A percentile compares a stretch with the other conserved stretches of the same genome.
Evolutionary conservation across 2,888 invertebrate genomes (phyloP).

Genomic region (Zelleria hepariella): DNA sequence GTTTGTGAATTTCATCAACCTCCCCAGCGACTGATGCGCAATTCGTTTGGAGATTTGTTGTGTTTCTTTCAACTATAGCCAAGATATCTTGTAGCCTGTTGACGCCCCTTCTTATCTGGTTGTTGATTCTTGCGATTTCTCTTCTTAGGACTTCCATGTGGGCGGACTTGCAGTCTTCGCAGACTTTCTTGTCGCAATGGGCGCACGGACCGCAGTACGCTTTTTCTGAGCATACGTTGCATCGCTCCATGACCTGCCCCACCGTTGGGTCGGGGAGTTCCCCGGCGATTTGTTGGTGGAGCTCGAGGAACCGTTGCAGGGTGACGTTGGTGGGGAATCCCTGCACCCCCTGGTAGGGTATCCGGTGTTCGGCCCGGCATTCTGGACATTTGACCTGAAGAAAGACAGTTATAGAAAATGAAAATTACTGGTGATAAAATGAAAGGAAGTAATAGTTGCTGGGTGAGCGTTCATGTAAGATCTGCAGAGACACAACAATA

Average conservation of each 20-base stretch:
- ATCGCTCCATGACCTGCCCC: conserved; percentile 93
- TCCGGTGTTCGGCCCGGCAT: conserved; percentile 96
- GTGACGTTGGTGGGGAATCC: conserved; percentile 98
- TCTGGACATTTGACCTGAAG: conserved; percentile 95
- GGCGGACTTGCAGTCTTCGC: conserved; percentile 95
- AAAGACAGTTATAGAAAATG: background rate
- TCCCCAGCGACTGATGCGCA: conserved; percentile 92
- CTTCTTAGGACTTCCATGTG: conserved; percentile 96
- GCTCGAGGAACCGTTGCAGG: conserved; percentile 92
- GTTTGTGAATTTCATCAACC: conserved; percentile 92
- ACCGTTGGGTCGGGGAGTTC: conserved; percentile 92
- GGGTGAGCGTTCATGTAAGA: too few species aligned
- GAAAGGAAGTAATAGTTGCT: too few species aligned
- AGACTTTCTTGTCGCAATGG: conserved; percentile 98
- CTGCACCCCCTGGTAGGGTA: conserved; percentile 94
- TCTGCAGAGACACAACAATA: too few species aligned
- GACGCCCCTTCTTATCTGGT: conserved; percentile 89
- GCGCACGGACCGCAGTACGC: conserved; percentile 90
- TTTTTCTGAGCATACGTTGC: conserved; percentile 94
- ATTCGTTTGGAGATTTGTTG: conserved; percentile 88
- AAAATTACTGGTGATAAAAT: too few species aligned
- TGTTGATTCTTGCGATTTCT: conserved; percentile 90
- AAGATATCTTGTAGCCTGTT: conserved; percentile 91
- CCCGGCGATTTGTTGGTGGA: conserved; percentile 93
- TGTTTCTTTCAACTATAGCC: conserved; percentile 88